Conservation (phyloP, 2,888 invertebrate genomes). For the Abrostola triplasia region DNA sequence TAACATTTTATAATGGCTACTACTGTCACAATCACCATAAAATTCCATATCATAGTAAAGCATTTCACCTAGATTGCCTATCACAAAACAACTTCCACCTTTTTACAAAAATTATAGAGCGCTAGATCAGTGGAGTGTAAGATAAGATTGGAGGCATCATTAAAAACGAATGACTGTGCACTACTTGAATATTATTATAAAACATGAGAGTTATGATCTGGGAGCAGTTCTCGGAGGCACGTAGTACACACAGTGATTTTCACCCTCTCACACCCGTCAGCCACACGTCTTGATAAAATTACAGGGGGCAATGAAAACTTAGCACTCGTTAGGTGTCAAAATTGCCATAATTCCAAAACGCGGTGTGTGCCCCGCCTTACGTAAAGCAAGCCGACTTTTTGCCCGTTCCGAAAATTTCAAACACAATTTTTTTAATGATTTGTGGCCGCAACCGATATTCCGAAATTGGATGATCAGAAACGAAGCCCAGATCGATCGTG, state of each 20-base stretch:
- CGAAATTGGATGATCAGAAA: constrained; percentile 84
- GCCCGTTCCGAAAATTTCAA: constrained; percentile 75
- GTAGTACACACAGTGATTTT: constrained; percentile 69
- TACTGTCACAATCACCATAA: constrained; percentile 4
- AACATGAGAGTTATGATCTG: constrained; percentile 80
- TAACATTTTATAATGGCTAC: background rate
- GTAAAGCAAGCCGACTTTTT: constrained; percentile 85
- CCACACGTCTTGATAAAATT: constrained; percentile 79
- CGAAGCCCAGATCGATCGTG: constrained; percentile 79
- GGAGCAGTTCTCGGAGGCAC: constrained; percentile 68
- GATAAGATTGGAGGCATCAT: constrained; percentile 77
- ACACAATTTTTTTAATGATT: constrained; percentile 85
- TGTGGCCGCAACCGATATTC: constrained; percentile 83
- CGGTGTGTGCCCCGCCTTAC: constrained; percentile 78
- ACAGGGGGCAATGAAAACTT: constrained; percentile 82
- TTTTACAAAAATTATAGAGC: constrained; percentile 79
- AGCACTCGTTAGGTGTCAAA: constrained; percentile 87
- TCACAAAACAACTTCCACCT: constrained; percentile 52
- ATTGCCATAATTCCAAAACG: constrained; percentile 86
- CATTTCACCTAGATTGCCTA: constrained; percentile 36
- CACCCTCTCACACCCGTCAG: constrained; percentile 64
- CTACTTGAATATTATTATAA: constrained; percentile 78
- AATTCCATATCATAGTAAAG: constrained; percentile 13
- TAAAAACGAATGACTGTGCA: constrained; percentile 82
- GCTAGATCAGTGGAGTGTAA: constrained; percentile 67